phyloP scores from a whole-genome alignment of 2,888 invertebrate genomes.

The Meandrusa payeni region DNA sequence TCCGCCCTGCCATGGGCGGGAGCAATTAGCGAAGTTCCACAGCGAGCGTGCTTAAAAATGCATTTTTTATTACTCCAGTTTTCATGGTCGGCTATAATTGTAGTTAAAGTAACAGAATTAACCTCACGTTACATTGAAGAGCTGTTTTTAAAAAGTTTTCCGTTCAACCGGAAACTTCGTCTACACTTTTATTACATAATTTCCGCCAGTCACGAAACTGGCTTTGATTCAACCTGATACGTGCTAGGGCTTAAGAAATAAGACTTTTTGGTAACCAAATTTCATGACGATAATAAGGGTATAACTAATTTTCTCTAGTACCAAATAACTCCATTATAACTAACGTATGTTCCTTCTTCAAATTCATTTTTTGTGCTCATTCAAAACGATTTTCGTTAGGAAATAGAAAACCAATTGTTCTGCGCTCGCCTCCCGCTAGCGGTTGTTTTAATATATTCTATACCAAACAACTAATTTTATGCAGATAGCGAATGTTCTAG shows the following conservation, averaged over 20 bases:
- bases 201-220: conserved; percentile 6
- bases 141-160: conserved; percentile 2
- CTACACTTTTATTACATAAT: conserved; percentile 8
- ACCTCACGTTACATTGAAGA: conserved; percentile 15
- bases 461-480: too few relatives aligned
- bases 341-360: too few relatives aligned
- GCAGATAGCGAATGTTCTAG: too few relatives aligned
- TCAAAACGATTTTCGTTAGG: too few relatives aligned
- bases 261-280: too few relatives aligned
- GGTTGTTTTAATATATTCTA: too few relatives aligned
- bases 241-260: too few relatives aligned
- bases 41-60: conserved; percentile 58
- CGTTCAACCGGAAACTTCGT: conserved; percentile 7
- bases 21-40: conserved; percentile 62
- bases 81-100: conserved; percentile 44
- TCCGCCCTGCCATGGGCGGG: conserved; percentile 67
- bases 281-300: not conserved
- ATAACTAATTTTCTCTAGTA: not conserved
- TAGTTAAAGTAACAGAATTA: conserved; percentile 25
- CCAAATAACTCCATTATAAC: not conserved
- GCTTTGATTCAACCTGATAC: not conserved
- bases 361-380: too few relatives aligned
- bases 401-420: too few relatives aligned
- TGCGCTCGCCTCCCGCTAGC: too few relatives aligned
- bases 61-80: conserved; percentile 53